Evolutionary conservation across 2,888 invertebrate genomes (phyloP).

Genomic region (Dynastes grantii): DNA sequence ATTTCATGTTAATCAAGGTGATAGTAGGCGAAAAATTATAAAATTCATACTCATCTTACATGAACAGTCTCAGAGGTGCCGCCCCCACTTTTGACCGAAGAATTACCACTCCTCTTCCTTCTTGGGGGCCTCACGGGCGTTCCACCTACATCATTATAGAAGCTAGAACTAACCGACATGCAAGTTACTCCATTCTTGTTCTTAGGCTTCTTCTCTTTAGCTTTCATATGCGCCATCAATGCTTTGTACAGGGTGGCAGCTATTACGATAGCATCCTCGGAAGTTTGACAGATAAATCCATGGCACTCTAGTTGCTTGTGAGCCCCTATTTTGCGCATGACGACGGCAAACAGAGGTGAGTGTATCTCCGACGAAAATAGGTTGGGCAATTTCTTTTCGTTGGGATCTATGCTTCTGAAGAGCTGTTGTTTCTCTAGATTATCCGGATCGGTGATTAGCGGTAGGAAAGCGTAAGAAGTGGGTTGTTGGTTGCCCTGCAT

Average conservation of each 20-base stretch:
- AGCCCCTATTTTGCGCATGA: slow-evolving; percentile 86
- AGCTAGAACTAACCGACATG: slow-evolving; percentile 82
- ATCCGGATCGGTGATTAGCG: slow-evolving; percentile 87
- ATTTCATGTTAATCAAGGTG: no score
- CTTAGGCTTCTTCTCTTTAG: slow-evolving; percentile 76
- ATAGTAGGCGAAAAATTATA: no score
- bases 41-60: slow-evolving; percentile 55
- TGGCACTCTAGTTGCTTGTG: slow-evolving; percentile 90
- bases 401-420: slow-evolving; percentile 74
- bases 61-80: slow-evolving; percentile 53
- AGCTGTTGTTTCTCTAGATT: slow-evolving; percentile 82
- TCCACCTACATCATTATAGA: slow-evolving; percentile 61
- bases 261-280: slow-evolving; percentile 93
- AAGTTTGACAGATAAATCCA: slow-evolving; percentile 90
- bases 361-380: slow-evolving; percentile 73
- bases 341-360: slow-evolving; percentile 91
- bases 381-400: slow-evolving; percentile 73
- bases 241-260: slow-evolving; percentile 94
- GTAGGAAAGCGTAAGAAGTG: slow-evolving; percentile 82
- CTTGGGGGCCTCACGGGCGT: slow-evolving; percentile 81
- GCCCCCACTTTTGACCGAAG: slow-evolving; percentile 67
- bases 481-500: slow-evolving; percentile 76
- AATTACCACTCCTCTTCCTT: slow-evolving; percentile 80
- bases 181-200: slow-evolving; percentile 85
- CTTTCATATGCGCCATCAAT: slow-evolving; percentile 85